Conservation (phyloP, 2,113 vertebrate species). For the Phylloscopus whistleri region DNA sequence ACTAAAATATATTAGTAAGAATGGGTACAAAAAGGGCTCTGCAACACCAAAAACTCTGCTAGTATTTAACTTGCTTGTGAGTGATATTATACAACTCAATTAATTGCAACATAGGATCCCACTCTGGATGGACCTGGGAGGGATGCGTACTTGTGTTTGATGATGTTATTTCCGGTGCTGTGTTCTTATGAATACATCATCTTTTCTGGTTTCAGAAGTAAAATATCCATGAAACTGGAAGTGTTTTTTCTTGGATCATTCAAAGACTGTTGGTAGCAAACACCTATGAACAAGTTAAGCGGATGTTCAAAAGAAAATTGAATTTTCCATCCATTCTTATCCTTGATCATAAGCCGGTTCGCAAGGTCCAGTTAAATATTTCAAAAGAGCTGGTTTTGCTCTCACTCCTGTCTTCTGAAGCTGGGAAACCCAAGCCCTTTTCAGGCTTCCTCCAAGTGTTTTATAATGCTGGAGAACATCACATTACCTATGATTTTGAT, state of each 20-base stretch:
- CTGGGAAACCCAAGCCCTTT: background rate
- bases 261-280: background rate
- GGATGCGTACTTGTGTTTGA: background rate
- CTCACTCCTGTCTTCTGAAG: background rate
- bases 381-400: background rate
- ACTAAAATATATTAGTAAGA: background rate
- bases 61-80: background rate
- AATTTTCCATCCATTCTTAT: background rate
- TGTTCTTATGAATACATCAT: background rate
- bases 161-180: background rate
- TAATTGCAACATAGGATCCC: background rate
- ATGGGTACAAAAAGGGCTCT: background rate
- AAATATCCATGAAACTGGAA: background rate
- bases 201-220: background rate
- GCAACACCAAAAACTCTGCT: background rate
- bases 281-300: background rate
- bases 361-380: background rate
- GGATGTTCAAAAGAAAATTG: background rate
- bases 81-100: background rate
- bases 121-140: background rate
- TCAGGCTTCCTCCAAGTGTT: background rate
- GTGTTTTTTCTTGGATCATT: background rate
- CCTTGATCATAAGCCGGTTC: background rate
- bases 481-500: background rate
- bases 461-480: background rate